Evolutionary conservation across 1,140 invertebrate genomes (phyloP).

Genomic region (Aphelenchoides avenae): DNA sequence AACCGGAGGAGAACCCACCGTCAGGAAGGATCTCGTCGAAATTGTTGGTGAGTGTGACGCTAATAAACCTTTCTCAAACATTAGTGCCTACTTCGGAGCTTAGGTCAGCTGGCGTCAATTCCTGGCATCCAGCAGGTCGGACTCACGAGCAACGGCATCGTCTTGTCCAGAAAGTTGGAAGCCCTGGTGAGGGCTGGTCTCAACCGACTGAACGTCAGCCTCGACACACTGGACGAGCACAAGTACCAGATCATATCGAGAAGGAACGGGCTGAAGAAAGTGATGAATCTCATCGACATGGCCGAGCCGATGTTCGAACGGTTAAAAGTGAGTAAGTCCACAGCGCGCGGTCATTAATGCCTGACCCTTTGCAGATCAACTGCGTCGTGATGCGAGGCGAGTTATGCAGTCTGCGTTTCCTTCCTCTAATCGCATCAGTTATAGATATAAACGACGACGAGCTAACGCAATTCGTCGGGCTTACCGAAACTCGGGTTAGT

Average conservation of each 20-base stretch:
- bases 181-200: slow-evolving; percentile 77
- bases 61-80: slow-evolving; percentile 1
- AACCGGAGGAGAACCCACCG: slow-evolving; percentile 91
- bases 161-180: slow-evolving; percentile 74
- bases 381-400: slow-evolving; percentile 67
- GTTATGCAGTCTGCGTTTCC: too few relatives aligned
- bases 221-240: slow-evolving; percentile 79
- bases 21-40: slow-evolving; percentile 66
- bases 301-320: slow-evolving; percentile 77
- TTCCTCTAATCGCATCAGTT: too few relatives aligned
- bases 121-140: slow-evolving; percentile 74
- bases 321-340: slow-evolving; percentile 71
- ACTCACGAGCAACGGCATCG: slow-evolving; percentile 91
- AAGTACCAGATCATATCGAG: slow-evolving; percentile 84
- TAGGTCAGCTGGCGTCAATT: slow-evolving; percentile 69
- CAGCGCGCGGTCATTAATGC: neutral
- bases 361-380: slow-evolving; percentile 32
- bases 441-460: slow-evolving; percentile 93
- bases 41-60: slow-evolving; percentile 30
- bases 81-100: slow-evolving; percentile 4
- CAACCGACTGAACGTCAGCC: slow-evolving; percentile 77
- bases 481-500: slow-evolving; percentile 68
- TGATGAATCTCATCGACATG: slow-evolving; percentile 78
- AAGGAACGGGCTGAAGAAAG: slow-evolving; percentile 73
- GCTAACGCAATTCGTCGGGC: slow-evolving; percentile 80